Evolutionary conservation across 2,113 vertebrate species (phyloP).

Genomic region (Cyanocitta stelleri): DNA sequence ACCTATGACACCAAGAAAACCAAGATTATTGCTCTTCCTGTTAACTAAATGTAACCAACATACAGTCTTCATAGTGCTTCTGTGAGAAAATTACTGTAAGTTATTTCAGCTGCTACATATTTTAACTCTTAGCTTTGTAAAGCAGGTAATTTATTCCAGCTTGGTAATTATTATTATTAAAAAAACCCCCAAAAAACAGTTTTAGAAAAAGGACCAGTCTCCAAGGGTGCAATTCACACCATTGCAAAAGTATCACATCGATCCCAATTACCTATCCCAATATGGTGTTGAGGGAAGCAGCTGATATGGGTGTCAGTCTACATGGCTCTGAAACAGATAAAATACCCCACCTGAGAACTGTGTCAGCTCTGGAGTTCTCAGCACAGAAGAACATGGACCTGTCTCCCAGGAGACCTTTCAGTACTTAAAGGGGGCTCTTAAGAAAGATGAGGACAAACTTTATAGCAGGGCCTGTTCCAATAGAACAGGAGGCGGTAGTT

Average conservation of each 20-base stretch:
- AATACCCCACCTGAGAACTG: neutral
- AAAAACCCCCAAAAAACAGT: neutral
- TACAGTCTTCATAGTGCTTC: neutral
- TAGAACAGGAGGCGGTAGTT: neutral
- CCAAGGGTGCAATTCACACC: neutral
- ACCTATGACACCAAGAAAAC: neutral
- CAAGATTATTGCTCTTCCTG: neutral
- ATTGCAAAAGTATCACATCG: neutral
- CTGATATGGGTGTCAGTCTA: neutral
- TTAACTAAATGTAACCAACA: neutral
- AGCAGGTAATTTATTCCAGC: neutral
- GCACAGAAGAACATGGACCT: neutral
- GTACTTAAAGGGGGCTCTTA: neutral
- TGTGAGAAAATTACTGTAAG: neutral
- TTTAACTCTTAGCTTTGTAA: neutral
- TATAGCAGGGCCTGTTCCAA: neutral
- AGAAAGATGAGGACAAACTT: neutral
- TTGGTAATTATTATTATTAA: neutral
- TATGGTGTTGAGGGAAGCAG: neutral
- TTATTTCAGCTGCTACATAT: neutral
- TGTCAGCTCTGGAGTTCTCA: neutral
- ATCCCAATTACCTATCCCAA: neutral
- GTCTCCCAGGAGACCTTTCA: neutral
- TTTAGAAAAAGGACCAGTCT: neutral
- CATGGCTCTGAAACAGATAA: neutral